Evolutionary conservation across 2,888 invertebrate species (phyloP).

Genomic region (Reticulitermes lucifugus): DNA sequence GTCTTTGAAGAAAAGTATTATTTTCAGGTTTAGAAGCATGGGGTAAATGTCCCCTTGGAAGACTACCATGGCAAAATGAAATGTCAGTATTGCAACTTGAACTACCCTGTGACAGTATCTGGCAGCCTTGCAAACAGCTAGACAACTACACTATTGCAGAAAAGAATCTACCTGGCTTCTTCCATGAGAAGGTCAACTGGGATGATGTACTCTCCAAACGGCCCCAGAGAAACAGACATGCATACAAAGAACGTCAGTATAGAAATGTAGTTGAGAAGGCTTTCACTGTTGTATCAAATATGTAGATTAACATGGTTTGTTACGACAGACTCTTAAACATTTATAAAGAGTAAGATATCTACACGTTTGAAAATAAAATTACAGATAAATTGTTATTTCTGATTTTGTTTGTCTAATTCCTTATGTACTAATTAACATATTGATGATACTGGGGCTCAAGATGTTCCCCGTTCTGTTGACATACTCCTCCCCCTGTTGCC

Average conservation of each 20-base stretch:
- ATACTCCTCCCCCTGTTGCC: no score
- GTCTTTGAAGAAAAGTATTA: no score
- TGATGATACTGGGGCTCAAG: no score
- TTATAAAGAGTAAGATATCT: no score
- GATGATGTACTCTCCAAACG: constrained; percentile 24
- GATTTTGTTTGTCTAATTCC: no score
- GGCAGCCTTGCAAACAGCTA: constrained; percentile 10
- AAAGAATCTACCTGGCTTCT: background rate
- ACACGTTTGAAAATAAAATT: no score
- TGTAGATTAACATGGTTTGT: background rate
- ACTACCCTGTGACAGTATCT: constrained; percentile 26
- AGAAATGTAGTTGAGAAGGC: background rate
- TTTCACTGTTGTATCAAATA: background rate
- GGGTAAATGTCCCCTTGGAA: constrained; percentile 46
- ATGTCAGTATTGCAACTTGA: constrained; percentile 12
- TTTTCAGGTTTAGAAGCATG: constrained; percentile 41
- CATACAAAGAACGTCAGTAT: no score
- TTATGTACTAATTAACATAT: no score
- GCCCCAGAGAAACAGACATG: background rate
- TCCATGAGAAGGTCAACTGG: constrained; percentile 37
- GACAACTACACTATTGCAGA: background rate
- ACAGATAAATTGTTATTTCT: no score
- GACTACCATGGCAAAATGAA: constrained; percentile 45
- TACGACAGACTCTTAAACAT: no score
- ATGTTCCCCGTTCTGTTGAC: no score